Evolutionary conservation across 2,113 vertebrate genomes (phyloP).

Genomic region (Osmerus eperlanus): DNA sequence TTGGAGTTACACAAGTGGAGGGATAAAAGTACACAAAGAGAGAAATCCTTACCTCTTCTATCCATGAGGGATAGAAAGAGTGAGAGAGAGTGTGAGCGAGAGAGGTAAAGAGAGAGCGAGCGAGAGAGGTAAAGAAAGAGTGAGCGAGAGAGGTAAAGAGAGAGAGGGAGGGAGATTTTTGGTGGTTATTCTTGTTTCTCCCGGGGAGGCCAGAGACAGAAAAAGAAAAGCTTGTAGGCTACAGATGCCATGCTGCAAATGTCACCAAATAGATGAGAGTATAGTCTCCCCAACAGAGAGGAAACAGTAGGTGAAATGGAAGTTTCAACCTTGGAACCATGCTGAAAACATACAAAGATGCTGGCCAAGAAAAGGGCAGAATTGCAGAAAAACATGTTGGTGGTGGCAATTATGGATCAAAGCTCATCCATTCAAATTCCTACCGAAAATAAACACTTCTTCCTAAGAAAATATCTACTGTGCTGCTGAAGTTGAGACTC

Average conservation of each 20-base stretch:
- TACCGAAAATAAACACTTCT: conserved; percentile 22
- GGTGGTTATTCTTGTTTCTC: conserved; percentile 21
- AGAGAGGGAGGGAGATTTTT: background rate
- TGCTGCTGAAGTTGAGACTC: no score
- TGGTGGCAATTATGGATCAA: conserved; percentile 32
- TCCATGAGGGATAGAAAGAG: background rate
- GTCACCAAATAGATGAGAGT: conserved; percentile 54
- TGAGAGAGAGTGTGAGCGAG: background rate
- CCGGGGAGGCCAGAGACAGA: conserved; percentile 15
- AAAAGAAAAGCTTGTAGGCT: conserved; percentile 33
- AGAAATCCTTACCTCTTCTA: background rate
- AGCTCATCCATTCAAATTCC: conserved; percentile 46
- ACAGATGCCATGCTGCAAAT: conserved; percentile 51
- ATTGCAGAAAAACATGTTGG: conserved; percentile 5
- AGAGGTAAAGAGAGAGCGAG: background rate
- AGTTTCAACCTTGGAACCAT: conserved; percentile 43
- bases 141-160: background rate
- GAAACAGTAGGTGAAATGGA: conserved; percentile 13
- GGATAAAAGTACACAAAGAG: background rate
- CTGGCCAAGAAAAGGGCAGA: conserved; percentile 8
- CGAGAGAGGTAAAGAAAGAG: background rate
- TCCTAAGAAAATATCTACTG: no score
- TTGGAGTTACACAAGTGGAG: background rate
- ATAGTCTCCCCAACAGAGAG: conserved; percentile 30
- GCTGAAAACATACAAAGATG: conserved; percentile 31